Evolutionary conservation across 2,797 vertebrate species (phyloP).

Genomic region (Anas bernieri): DNA sequence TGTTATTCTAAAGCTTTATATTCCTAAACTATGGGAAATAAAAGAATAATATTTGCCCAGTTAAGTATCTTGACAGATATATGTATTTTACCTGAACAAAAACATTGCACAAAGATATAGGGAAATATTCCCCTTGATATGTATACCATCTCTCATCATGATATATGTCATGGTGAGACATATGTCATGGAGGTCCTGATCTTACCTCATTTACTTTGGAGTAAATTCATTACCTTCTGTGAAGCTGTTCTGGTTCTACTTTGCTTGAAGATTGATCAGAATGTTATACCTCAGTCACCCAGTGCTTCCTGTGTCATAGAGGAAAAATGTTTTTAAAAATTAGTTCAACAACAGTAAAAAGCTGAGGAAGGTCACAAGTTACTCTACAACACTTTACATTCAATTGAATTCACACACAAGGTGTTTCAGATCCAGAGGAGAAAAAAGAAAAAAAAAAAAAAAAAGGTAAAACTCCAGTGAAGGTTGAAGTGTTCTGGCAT

Average conservation of each 20-base stretch:
- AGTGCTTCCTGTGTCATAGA: background rate
- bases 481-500: background rate
- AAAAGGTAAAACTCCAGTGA: rapidly evolving
- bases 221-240: background rate
- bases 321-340: background rate
- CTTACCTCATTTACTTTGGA: background rate
- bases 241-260: background rate
- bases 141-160: background rate
- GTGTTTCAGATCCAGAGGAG: background rate
- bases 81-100: background rate
- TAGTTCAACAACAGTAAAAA: background rate
- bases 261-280: background rate
- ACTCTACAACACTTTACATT: background rate
- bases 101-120: background rate
- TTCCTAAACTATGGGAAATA: background rate
- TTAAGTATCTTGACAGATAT: background rate
- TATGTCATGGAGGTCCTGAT: background rate
- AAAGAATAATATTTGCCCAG: background rate
- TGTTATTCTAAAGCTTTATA: background rate
- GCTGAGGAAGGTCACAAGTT: background rate
- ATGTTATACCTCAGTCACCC: background rate
- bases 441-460: background rate
- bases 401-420: background rate
- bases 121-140: background rate
- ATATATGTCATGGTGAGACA: background rate